Evolutionary conservation across 2,113 vertebrate genomes (phyloP).

Genomic region (Electrona antarctica): DNA sequence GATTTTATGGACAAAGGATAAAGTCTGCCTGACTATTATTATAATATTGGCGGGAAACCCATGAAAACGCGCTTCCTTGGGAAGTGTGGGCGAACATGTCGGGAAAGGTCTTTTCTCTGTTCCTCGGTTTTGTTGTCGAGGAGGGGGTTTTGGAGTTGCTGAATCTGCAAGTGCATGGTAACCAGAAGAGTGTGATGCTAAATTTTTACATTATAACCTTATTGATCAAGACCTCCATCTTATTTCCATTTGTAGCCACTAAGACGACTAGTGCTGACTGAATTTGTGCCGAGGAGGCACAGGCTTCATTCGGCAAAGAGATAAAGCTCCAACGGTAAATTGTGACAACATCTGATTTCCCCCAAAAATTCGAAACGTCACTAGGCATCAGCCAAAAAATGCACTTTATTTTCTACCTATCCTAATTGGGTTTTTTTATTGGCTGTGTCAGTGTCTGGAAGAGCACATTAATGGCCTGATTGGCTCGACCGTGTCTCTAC

Average conservation of each 20-base stretch:
- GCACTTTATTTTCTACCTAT: constrained; percentile 78
- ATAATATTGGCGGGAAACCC: constrained; percentile 12
- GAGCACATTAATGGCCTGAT: constrained; percentile 5
- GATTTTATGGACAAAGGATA: constrained; percentile 35
- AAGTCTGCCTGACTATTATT: constrained; percentile 35
- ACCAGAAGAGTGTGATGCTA: constrained; percentile 65
- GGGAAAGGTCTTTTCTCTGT: constrained; percentile 52
- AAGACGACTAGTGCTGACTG: constrained; percentile 61
- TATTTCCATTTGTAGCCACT: constrained; percentile 27
- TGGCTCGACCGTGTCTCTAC: constrained; percentile 47
- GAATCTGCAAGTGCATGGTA: constrained; percentile 77
- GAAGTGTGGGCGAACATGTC: constrained; percentile 38
- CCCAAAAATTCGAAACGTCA: constrained; percentile 25
- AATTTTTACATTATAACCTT: constrained; percentile 57
- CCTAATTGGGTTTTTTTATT: constrained; percentile 60
- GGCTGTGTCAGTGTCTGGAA: constrained; percentile 42
- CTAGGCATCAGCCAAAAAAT: constrained; percentile 57
- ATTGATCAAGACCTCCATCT: constrained; percentile 30
- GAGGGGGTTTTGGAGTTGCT: constrained; percentile 40
- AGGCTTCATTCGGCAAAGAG: constrained; percentile 28
- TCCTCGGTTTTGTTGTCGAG: constrained; percentile 44
- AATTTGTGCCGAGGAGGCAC: constrained; percentile 32
- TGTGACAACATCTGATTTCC: constrained; percentile 15
- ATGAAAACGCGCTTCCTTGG: no score
- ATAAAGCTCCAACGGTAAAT: not conserved